Evolutionary conservation across 2,888 invertebrate species (phyloP).

Genomic region (Piscicola geometra): DNA sequence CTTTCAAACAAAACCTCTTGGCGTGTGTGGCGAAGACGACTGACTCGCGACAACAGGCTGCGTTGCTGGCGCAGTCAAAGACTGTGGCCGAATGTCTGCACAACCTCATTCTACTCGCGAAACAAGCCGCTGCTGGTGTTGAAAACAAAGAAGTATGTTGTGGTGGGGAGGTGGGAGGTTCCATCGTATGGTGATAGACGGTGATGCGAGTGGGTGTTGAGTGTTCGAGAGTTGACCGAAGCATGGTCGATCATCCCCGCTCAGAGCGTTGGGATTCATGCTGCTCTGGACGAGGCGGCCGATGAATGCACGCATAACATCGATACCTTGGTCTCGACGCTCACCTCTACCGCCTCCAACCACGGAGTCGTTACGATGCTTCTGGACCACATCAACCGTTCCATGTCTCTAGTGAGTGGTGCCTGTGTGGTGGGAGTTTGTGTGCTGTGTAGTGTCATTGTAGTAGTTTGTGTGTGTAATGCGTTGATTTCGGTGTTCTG

Average conservation of each 20-base stretch:
- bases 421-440: too few relatives aligned
- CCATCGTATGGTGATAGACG: too few relatives aligned
- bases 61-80: constrained; percentile 82
- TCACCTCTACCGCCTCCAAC: constrained; percentile 70
- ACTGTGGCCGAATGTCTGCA: constrained; percentile 89
- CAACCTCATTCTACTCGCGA: constrained; percentile 76
- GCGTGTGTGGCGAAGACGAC: constrained; percentile 74
- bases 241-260: neutral
- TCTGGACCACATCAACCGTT: constrained; percentile 79
- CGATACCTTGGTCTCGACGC: constrained; percentile 69
- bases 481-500: too few relatives aligned
- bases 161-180: too few relatives aligned
- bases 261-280: constrained; percentile 72
- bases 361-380: constrained; percentile 83
- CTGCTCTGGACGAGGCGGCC: constrained; percentile 76
- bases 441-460: too few relatives aligned
- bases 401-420: constrained; percentile 38
- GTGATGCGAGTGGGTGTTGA: too few relatives aligned
- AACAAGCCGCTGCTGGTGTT: constrained; percentile 73
- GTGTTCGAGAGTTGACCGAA: too few relatives aligned
- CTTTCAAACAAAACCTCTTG: constrained; percentile 74
- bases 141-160: too few relatives aligned
- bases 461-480: too few relatives aligned
- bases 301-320: constrained; percentile 74
- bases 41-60: constrained; percentile 79